Evolutionary conservation across 2,113 vertebrate species (phyloP), one percentile per base, ranked within the genome.

Genomic region (Myxocyprinus asiaticus): DNA sequence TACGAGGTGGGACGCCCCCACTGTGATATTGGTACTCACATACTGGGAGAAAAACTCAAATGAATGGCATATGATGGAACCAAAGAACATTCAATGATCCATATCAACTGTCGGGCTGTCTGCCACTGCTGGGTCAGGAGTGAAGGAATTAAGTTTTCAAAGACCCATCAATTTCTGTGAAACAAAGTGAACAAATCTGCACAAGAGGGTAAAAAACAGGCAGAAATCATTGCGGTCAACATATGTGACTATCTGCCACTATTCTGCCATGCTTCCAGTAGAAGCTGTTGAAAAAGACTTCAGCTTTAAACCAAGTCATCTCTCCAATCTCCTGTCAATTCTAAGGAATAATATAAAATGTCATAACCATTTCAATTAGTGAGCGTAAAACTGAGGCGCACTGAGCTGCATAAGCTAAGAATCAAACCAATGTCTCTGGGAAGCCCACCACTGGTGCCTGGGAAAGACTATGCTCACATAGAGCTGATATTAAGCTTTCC

Each of bases 1-100:
- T 85, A 88, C 22, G 78, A 83, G 73, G 48, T 53, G 33, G 55
- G 50, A 72, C 51, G 53, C 72, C 53, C 70, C 78, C 47, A 64
- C 56, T 70, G 65, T 47, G 65, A 74, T 78, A 85, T 80, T 81
- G 81, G 73, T 61, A 8, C 70, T 78, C 58, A 59, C 48, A 56
- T 47, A 66, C 43, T 55, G 78, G 15, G 65, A 44, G 45, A 63
- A 82, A 77, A 82, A 62, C 17, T 11, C 5, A 63, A 81, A 74
- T 75, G 71, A 76, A 77, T 14, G 22, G 48, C 48, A 66, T 33
- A 73, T 47, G 17, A 74, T 55, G 17, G 47, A 67, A 66, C 8
- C 42, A 42, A 67, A 76, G 53, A 50, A 62, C 9, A 9, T 62
- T 43, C 65, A 81, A 62, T 17, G 75, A 69, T 71, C 12, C 53